Percentiles rank a stretch among this genome's conserved stretches.
Conservation (phyloP, 2,888 invertebrate genomes). For the Poecilobothrus nobilitatus region DNA sequence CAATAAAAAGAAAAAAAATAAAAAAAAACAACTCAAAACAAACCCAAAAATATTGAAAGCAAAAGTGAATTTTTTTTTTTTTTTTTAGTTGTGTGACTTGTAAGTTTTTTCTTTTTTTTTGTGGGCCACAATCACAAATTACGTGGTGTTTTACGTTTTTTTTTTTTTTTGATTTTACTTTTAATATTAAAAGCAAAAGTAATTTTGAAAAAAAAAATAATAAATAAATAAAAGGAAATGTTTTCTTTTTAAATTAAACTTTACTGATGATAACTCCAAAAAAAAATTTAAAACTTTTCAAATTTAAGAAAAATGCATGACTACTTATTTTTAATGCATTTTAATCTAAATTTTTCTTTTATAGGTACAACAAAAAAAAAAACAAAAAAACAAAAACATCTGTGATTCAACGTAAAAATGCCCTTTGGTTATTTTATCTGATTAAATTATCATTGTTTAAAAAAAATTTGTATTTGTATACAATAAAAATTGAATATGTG, state of each 20-base stretch:
- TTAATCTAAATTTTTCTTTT: too few species aligned
- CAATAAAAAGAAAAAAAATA: neutral
- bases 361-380: too few species aligned
- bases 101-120: neutral
- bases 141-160: conserved; percentile 18
- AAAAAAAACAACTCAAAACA: neutral
- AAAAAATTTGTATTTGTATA: too few species aligned
- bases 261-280: neutral
- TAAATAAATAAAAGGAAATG: neutral
- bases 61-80: neutral
- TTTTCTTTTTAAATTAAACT: neutral
- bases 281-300: neutral
- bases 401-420: too few species aligned
- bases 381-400: too few species aligned
- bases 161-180: conserved; percentile 38
- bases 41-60: neutral
- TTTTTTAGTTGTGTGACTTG: neutral
- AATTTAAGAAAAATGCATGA: neutral
- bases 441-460: too few species aligned
- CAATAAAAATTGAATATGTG: too few species aligned
- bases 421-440: too few species aligned
- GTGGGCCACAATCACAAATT: conserved; percentile 13
- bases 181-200: neutral
- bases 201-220: neutral
- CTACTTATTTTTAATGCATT: too few species aligned